Conservation (phyloP, 2,113 vertebrate species). For the Alexandromys fortis region DNA sequence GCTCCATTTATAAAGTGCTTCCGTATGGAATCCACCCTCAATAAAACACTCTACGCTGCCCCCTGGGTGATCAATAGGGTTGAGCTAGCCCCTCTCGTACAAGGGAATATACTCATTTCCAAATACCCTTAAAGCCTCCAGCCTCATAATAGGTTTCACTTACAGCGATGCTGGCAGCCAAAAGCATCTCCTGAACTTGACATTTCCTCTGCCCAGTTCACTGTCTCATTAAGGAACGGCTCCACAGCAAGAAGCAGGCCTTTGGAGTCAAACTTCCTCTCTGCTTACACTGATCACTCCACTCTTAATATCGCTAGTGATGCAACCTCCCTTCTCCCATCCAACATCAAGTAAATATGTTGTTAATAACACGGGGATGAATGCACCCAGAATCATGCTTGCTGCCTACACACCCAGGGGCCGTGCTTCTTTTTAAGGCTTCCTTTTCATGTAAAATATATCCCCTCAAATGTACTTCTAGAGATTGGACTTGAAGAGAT, state of each 20-base stretch:
- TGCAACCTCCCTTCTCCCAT: conserved; percentile 71
- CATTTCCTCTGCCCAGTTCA: conserved; percentile 56
- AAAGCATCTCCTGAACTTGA: conserved; percentile 56
- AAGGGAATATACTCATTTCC: neutral
- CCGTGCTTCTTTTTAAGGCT: conserved; percentile 69
- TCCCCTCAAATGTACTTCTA: conserved; percentile 72
- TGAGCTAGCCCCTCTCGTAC: neutral
- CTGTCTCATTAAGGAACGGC: conserved; percentile 71
- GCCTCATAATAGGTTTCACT: conserved; percentile 68
- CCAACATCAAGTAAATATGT: conserved; percentile 71
- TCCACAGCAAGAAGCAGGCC: conserved; percentile 1
- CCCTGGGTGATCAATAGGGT: neutral
- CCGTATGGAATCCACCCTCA: conserved; percentile 38
- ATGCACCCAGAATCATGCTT: conserved; percentile 69
- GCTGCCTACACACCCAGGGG: conserved; percentile 71
- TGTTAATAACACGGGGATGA: conserved; percentile 68
- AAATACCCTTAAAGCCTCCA: neutral
- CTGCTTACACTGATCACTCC: conserved; percentile 64
- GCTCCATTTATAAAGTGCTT: conserved; percentile 63
- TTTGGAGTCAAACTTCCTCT: neutral
- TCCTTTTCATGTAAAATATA: conserved; percentile 83
- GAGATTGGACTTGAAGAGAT: conserved; percentile 78
- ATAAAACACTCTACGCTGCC: conserved; percentile 13
- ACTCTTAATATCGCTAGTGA: conserved; percentile 62
- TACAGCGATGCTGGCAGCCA: conserved; percentile 59